These are phyloP conservation scores for Ceriagrion tenellum DNA, from an alignment of 2,888 invertebrate species.

Conservation along the genomic window DNA sequence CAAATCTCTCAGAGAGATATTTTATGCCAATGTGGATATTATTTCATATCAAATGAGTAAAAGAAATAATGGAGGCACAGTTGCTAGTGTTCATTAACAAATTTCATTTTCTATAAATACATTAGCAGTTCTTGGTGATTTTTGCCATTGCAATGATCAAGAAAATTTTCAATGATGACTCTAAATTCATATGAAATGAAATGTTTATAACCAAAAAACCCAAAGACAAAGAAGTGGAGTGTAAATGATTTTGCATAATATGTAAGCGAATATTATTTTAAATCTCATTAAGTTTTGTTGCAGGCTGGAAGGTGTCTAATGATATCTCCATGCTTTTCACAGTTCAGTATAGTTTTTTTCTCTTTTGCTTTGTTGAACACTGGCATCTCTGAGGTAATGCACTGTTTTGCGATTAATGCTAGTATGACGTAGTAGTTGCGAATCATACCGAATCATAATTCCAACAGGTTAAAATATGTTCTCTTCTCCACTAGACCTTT, in stretches of 20 bases:
- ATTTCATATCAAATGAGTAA: background rate
- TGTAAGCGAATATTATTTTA: background rate
- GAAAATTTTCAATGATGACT: background rate
- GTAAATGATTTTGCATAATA: background rate
- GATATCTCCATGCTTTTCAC: background rate
- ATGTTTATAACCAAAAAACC: background rate
- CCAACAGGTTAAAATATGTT: background rate
- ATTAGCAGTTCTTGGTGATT: background rate
- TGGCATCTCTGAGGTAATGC: background rate
- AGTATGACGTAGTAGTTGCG: background rate
- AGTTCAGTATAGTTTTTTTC: background rate
- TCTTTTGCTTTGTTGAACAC: background rate
- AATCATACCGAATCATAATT: background rate
- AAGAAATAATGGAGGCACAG: background rate
- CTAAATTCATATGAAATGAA: background rate
- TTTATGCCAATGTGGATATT: background rate
- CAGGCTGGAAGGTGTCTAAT: background rate
- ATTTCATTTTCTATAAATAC: background rate
- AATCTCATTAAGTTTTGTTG: background rate
- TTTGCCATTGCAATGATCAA: background rate
- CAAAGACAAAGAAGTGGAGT: background rate
- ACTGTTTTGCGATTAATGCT: background rate
- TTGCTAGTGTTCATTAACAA: background rate
- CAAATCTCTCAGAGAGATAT: background rate
- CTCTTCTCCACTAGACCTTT: slow-evolving; percentile 8